phyloP scores from a whole-genome alignment of 1,140 invertebrate species.

The Anastrepha ludens region DNA sequence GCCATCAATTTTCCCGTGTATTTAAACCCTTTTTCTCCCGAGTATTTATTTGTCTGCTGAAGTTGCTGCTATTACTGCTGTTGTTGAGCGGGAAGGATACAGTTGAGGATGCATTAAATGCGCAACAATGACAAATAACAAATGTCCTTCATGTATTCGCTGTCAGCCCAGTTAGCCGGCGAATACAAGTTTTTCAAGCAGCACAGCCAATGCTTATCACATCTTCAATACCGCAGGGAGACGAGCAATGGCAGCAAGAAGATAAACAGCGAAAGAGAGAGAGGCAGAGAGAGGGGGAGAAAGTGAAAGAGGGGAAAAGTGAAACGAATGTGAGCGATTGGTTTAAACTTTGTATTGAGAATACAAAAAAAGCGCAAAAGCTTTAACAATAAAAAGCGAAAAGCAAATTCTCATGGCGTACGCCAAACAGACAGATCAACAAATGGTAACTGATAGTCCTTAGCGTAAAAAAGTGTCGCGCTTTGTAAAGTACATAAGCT shows the following conservation, averaged over 20 bases:
- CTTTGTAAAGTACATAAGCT: background rate
- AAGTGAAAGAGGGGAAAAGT: background rate
- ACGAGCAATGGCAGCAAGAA: background rate
- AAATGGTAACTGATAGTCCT: background rate
- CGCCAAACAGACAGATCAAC: background rate
- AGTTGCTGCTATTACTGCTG: background rate
- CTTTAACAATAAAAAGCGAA: background rate
- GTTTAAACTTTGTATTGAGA: constrained; percentile 10
- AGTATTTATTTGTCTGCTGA: background rate
- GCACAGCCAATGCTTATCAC: constrained; percentile 4
- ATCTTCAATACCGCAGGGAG: constrained; percentile 9
- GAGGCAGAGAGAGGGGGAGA: background rate
- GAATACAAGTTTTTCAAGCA: background rate
- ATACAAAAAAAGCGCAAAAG: background rate
- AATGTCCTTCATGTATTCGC: constrained; percentile 42
- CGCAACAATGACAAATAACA: constrained; percentile 50
- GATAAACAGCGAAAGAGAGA: background rate
- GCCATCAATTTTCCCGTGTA: constrained; percentile 10
- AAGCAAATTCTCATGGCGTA: background rate
- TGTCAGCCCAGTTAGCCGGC: constrained; percentile 6
- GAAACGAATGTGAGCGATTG: constrained; percentile 21
- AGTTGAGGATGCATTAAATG: constrained; percentile 39
- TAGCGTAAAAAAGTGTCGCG: background rate
- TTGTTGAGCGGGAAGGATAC: constrained; percentile 25
- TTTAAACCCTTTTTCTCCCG: background rate